These are phyloP conservation scores for Bombyx mandarina DNA, from an alignment of 1,140 invertebrate genomes.

Conservation along the genomic window DNA sequence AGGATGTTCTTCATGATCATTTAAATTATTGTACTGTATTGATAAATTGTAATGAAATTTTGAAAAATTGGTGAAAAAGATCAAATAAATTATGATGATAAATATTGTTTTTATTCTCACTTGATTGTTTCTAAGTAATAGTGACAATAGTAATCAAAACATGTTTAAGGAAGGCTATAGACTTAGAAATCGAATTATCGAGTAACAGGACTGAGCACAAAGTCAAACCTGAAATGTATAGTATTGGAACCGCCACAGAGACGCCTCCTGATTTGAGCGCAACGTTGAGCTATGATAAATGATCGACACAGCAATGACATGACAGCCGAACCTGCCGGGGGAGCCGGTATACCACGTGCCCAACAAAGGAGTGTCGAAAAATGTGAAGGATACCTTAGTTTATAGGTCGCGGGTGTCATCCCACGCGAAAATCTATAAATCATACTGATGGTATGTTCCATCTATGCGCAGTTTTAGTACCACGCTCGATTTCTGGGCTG, in stretches of 20 bases:
- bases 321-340: conserved; percentile 54
- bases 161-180: too few species aligned
- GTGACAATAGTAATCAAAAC: too few species aligned
- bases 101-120: conserved; percentile 31
- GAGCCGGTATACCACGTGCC: conserved; percentile 31
- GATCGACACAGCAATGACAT: conserved; percentile 49
- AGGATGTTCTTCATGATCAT: conserved; percentile 63
- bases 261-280: conserved; percentile 44
- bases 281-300: conserved; percentile 67
- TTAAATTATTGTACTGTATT: conserved; percentile 70
- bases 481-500: background rate
- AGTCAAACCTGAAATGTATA: too few species aligned
- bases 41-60: conserved; percentile 65
- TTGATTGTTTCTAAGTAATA: too few species aligned
- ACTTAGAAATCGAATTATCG: too few species aligned
- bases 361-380: conserved; percentile 65
- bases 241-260: conserved; percentile 40
- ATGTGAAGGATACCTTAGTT: conserved; percentile 66
- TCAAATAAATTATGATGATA: conserved; percentile 68
- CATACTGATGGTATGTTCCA: conserved; percentile 56
- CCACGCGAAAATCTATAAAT: conserved; percentile 59
- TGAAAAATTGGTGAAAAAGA: conserved; percentile 66
- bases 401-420: conserved; percentile 56
- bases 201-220: too few species aligned
- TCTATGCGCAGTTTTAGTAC: conserved; percentile 33